Evolutionary conservation across 2,113 vertebrate species (phyloP).

Genomic region (Chloroceryle aenea): DNA sequence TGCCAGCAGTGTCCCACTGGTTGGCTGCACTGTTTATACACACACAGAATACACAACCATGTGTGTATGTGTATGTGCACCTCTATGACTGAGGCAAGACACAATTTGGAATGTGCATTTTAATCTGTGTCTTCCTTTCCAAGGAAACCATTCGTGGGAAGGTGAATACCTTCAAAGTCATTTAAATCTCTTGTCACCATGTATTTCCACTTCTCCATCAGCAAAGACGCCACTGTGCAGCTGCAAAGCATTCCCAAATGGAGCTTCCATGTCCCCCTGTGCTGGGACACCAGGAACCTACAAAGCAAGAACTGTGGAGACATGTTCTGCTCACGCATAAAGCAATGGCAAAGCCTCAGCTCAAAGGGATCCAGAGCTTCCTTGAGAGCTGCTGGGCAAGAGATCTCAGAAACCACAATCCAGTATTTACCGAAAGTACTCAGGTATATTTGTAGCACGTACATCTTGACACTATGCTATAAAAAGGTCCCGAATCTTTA

Average conservation of each 20-base stretch:
- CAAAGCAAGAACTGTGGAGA: not conserved
- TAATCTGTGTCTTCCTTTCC: not conserved
- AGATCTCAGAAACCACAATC: not conserved
- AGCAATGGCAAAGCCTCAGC: not conserved
- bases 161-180: not conserved
- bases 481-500: not conserved
- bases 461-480: not conserved
- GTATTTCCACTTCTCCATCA: not conserved
- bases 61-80: too few species aligned
- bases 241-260: not conserved
- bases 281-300: not conserved
- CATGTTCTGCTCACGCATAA: accelerated
- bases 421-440: not conserved
- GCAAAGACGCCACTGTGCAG: accelerated
- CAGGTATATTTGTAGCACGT: not conserved
- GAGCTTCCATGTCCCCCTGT: not conserved
- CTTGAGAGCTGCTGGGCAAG: not conserved
- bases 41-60: not conserved
- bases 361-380: not conserved
- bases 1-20: not conserved
- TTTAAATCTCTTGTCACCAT: not conserved
- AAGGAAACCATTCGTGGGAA: not conserved
- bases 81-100: not conserved
- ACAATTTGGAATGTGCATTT: too few species aligned
- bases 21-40: not conserved